Evolutionary conservation across 2,888 invertebrate genomes (phyloP), one percentile per base, ranked within the genome.

Genomic region (Oligia latruncula): DNA sequence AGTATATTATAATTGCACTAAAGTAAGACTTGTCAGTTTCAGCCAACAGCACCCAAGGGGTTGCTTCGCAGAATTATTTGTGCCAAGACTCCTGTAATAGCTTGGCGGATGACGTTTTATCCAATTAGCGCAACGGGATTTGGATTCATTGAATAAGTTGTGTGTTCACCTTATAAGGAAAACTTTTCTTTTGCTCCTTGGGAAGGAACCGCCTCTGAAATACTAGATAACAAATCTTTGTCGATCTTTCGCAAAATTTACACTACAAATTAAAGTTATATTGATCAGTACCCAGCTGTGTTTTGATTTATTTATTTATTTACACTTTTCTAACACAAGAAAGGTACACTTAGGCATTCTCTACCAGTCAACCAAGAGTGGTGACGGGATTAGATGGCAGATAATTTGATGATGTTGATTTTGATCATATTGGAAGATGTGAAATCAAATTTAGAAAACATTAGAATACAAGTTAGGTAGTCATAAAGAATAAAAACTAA

Each of bases 51-150:
- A 83, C 89, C 84, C 84, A 67, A 78, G 90, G 86, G 91, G 88
- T 85, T 89, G 81, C 89, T 89, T 83, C 84, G 88, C 81, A 85
- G 82, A 91, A 90, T 91, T 88, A 91, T 90, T 91, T 88, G 88
- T 84, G 88, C 86, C 87, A 73, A 82, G 88, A 84, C 88, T 89
- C 82, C 86, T 87, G 84, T 91, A 90, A 90, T 90, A 90, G 89
- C 91, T 90, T 89, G 90, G 90, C 89, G 88, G 92, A 91, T 91
- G 93, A 92, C 90, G 90, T 90, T 92, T 93, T 90, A 92, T 92
- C 89, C 91, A 92, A 92, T 94, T 92, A 93, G 65, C 40, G 60
- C 60, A 65, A 58, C 64, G 78, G 70, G 82, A 85, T 87, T 88
- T 78, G 75, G 64, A 77, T 81, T 76, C 87, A 82, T 87, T 87